These are phyloP conservation scores for Ericerus pela DNA, from an alignment of 1,140 invertebrate species.

Conservation along the genomic window DNA sequence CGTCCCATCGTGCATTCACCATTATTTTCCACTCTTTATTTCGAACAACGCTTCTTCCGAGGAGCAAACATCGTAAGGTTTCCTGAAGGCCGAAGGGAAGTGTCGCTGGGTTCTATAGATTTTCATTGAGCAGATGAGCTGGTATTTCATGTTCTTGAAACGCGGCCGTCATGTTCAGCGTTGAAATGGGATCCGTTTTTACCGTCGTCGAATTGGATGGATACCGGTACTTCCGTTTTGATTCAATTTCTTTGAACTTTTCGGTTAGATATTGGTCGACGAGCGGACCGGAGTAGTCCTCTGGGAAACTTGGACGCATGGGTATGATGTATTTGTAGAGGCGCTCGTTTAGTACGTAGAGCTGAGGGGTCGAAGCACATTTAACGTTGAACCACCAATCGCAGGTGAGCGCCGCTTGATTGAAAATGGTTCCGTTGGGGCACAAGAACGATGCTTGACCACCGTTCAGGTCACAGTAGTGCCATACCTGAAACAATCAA, in stretches of 20 bases:
- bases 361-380: slow-evolving; percentile 60
- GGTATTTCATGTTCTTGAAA: not conserved
- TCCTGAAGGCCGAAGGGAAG: not conserved
- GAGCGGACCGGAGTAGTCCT: slow-evolving; percentile 68
- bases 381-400: slow-evolving; percentile 80
- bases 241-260: slow-evolving; percentile 70
- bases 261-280: slow-evolving; percentile 67
- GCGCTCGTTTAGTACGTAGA: slow-evolving; percentile 74
- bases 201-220: not conserved
- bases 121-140: not conserved
- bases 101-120: not conserved
- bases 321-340: slow-evolving; percentile 76
- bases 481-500: slow-evolving; percentile 54
- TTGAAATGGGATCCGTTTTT: not conserved
- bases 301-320: slow-evolving; percentile 67
- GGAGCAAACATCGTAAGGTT: not conserved
- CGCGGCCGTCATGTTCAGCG: not conserved
- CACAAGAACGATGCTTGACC: slow-evolving; percentile 80
- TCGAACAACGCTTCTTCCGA: not conserved
- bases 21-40: not conserved
- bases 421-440: slow-evolving; percentile 82
- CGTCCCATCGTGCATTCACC: not conserved
- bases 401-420: slow-evolving; percentile 67
- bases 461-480: slow-evolving; percentile 80
- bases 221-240: slow-evolving; percentile 40